These are phyloP conservation scores for Aeoliscus strigatus DNA, from an alignment of 2,797 vertebrate species.

Conservation along the genomic window DNA sequence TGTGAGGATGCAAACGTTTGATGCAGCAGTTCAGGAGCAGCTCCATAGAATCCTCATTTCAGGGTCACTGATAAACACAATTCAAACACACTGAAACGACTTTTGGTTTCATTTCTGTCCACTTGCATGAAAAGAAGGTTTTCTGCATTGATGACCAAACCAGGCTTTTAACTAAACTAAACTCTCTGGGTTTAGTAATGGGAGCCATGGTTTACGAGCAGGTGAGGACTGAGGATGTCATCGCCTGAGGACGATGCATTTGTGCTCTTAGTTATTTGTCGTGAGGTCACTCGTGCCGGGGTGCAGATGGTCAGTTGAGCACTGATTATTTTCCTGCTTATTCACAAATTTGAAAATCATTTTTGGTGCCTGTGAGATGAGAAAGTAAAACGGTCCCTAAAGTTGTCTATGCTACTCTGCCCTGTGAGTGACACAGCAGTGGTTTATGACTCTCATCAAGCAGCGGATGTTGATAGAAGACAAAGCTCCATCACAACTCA, in stretches of 20 bases:
- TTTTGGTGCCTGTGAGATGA: not conserved
- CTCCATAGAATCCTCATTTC: too few species aligned
- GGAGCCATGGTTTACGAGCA: constrained; percentile 58
- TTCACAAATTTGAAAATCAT: too few species aligned
- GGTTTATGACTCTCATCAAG: constrained; percentile 16
- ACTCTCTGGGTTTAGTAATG: constrained; percentile 33
- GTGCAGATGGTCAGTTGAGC: constrained; percentile 7
- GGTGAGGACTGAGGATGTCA: constrained; percentile 59
- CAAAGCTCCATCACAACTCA: not conserved
- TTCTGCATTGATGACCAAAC: too few species aligned
- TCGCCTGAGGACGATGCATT: constrained; percentile 14
- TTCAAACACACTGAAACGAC: too few species aligned
- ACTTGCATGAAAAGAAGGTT: too few species aligned
- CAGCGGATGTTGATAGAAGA: constrained; percentile 15
- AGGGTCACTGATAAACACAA: too few species aligned
- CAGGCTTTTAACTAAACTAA: too few species aligned
- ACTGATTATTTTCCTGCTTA: not conserved
- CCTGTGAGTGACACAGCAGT: constrained; percentile 20
- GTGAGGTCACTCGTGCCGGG: constrained; percentile 18
- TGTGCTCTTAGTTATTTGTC: not conserved
- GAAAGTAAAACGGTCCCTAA: constrained; percentile 17
- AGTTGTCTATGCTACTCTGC: constrained; percentile 19
- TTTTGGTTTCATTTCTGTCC: too few species aligned
- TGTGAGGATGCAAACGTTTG: too few species aligned
- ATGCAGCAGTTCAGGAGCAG: too few species aligned